A percentile compares a stretch with the other conserved stretches of the same genome.
Conservation (phyloP, 2,797 vertebrate species). For the Gorsachius magnificus region DNA sequence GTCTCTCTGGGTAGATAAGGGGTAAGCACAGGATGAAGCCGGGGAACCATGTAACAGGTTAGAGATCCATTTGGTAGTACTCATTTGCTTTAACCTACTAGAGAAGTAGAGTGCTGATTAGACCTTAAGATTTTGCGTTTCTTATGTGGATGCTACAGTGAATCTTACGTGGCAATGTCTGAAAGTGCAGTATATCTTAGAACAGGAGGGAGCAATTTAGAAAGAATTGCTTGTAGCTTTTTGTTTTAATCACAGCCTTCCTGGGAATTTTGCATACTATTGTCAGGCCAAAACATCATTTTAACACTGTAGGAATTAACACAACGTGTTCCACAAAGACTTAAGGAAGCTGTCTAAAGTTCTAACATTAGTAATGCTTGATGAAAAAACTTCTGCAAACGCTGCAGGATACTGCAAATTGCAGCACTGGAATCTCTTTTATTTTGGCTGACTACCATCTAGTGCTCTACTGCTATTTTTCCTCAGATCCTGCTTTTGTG, state of each 20-base stretch:
- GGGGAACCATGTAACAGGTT: not conserved
- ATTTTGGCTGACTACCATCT: slow-evolving; percentile 32
- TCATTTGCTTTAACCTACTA: not conserved
- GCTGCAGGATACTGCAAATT: slow-evolving; percentile 10
- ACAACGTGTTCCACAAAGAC: not conserved
- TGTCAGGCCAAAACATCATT: not conserved
- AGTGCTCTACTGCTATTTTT: not conserved
- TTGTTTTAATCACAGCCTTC: not conserved
- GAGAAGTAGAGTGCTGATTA: not conserved
- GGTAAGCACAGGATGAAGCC: not conserved
- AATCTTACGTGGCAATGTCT: not conserved
- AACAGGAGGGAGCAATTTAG: not conserved
- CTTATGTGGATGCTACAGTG: not conserved
- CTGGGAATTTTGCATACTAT: not conserved
- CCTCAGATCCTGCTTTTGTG: slow-evolving; percentile 5
- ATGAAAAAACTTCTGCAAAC: slow-evolving; percentile 1
- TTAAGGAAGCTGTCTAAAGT: not conserved
- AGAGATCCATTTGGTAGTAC: not conserved
- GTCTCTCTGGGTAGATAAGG: not conserved
- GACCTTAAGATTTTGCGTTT: not conserved
- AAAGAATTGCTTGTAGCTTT: not conserved
- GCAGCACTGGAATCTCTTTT: slow-evolving; percentile 34
- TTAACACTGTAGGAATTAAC: not conserved
- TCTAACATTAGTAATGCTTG: not conserved
- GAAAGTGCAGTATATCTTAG: not conserved